Percentiles rank a stretch among this genome's conserved stretches.
phyloP scores from a whole-genome alignment of 2,113 vertebrate species.

The Pogona vitticeps region DNA sequence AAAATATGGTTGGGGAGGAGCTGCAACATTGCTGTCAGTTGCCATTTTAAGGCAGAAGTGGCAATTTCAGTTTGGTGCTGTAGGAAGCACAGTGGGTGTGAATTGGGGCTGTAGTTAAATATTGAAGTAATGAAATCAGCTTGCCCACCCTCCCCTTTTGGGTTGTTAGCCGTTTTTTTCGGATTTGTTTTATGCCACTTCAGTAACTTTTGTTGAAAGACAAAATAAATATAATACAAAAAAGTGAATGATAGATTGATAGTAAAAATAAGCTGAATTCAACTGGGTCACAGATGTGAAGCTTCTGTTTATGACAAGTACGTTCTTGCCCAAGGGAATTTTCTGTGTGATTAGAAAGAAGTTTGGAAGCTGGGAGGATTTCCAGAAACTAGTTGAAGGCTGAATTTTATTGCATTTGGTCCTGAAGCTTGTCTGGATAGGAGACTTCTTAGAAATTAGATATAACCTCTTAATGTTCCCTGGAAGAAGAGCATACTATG shows the following conservation, averaged over 20 bases:
- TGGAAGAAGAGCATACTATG: background rate
- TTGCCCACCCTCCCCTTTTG: too few species aligned
- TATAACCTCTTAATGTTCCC: background rate
- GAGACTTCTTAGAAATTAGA: too few species aligned
- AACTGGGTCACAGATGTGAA: background rate
- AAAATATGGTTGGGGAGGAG: too few species aligned
- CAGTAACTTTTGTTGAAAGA: background rate
- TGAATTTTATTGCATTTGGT: background rate
- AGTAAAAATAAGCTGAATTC: background rate
- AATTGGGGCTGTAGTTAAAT: accelerated
- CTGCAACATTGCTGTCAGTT: background rate
- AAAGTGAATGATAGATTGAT: background rate
- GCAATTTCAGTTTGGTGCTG: background rate
- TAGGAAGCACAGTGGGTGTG: background rate
- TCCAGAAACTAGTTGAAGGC: background rate
- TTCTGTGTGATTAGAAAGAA: background rate
- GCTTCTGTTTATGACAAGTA: background rate
- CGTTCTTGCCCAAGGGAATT: background rate
- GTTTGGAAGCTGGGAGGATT: constrained; percentile 10
- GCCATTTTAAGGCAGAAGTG: background rate
- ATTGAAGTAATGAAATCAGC: background rate
- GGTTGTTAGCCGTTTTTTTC: too few species aligned
- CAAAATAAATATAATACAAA: background rate
- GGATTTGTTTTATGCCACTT: too few species aligned
- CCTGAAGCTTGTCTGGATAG: background rate